Evolutionary conservation across 2,888 invertebrate species (phyloP).

Genomic region (Stratiomys singularior): DNA sequence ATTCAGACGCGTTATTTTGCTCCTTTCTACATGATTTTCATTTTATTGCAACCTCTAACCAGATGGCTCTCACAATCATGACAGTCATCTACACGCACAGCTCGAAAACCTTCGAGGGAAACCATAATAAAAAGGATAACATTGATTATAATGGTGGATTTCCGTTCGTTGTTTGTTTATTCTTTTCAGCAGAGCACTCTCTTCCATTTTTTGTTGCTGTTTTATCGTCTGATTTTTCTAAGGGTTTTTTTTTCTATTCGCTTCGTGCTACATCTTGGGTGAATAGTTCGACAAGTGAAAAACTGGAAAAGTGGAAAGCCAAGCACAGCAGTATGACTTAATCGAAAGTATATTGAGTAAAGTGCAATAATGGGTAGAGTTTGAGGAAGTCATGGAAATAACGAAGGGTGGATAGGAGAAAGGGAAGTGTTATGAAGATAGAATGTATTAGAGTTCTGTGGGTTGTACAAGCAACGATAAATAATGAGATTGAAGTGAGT

Average conservation of each 20-base stretch:
- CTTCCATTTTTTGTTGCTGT: not conserved
- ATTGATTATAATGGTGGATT: slow-evolving; percentile 26
- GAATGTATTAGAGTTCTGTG: no score
- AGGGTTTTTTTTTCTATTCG: not conserved
- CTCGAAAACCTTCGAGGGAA: not conserved
- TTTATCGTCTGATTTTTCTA: not conserved
- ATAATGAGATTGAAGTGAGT: no score
- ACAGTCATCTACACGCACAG: not conserved
- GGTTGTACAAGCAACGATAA: no score
- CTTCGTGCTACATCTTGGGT: not conserved
- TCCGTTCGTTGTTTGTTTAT: slow-evolving; percentile 14
- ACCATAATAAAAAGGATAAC: slow-evolving; percentile 19
- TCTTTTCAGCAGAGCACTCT: not conserved
- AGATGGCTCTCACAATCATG: not conserved
- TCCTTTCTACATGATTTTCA: not conserved
- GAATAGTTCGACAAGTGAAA: slow-evolving; percentile 10
- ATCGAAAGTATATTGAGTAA: not conserved
- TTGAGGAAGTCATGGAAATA: not conserved
- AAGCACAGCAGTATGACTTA: slow-evolving; percentile 2
- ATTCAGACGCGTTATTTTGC: not conserved
- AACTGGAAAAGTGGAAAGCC: slow-evolving; percentile 10
- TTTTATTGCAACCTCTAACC: not conserved
- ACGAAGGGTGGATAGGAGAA: no score
- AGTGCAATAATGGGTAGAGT: not conserved
- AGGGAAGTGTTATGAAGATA: no score